These are phyloP conservation scores for Callipepla californica DNA, from an alignment of 2,113 vertebrate genomes.

Conservation along the genomic window DNA sequence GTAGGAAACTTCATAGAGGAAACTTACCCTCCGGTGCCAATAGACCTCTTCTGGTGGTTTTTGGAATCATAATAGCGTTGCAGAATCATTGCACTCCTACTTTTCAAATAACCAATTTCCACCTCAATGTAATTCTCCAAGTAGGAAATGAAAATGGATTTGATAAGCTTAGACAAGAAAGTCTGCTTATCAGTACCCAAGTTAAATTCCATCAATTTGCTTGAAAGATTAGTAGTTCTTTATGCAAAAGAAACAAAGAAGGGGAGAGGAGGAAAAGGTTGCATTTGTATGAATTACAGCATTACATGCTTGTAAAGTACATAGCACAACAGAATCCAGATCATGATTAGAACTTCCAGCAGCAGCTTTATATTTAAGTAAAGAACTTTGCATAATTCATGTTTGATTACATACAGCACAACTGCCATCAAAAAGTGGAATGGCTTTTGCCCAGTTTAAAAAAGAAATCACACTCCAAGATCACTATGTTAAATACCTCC, in stretches of 20 bases:
- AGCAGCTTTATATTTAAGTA: not conserved
- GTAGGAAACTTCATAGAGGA: not conserved
- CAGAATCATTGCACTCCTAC: constrained; percentile 91
- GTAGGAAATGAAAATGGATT: constrained; percentile 97
- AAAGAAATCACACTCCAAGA: not conserved
- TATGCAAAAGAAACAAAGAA: constrained; percentile 69
- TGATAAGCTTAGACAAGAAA: constrained; percentile 98
- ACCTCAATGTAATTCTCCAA: constrained; percentile 98
- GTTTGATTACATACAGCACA: constrained; percentile 32
- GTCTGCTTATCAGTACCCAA: constrained; percentile 99
- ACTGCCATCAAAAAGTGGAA: not conserved
- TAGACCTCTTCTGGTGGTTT: constrained; percentile 96
- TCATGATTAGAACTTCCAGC: not conserved
- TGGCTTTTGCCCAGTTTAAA: not conserved
- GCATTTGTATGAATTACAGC: constrained; percentile 49
- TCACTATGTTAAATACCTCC: not conserved
- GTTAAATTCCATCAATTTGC: constrained; percentile 97
- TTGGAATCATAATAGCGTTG: constrained; percentile 99
- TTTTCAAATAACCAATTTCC: constrained; percentile 95
- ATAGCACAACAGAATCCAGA: constrained; percentile 18
- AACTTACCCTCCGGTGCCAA: constrained; percentile 93
- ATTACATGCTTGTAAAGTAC: constrained; percentile 34
- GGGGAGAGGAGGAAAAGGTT: constrained; percentile 53
- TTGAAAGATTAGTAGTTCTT: constrained; percentile 93
- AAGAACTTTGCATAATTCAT: not conserved